A percentile compares a stretch with the other conserved stretches of the same genome.
These are phyloP conservation scores for Anguilla megastoma DNA, from an alignment of 2,797 vertebrate species.

Conservation along the genomic window DNA sequence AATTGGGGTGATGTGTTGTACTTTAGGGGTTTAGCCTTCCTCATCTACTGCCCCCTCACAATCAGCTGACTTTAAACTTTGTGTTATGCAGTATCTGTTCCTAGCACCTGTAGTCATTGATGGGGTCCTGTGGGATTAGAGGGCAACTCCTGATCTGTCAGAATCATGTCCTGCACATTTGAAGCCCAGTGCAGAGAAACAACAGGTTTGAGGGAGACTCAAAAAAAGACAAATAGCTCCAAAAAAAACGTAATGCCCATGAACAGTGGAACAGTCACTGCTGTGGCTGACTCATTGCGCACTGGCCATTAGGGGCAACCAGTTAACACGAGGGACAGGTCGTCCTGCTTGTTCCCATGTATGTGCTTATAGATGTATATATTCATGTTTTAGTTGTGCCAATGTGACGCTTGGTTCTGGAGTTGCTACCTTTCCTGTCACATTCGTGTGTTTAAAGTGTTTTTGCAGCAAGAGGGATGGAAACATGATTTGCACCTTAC, in stretches of 20 bases:
- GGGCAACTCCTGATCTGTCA: not conserved
- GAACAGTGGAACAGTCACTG: not conserved
- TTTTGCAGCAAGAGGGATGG: not conserved
- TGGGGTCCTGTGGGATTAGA: too few relatives aligned
- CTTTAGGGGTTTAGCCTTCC: not conserved
- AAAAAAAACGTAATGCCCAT: not conserved
- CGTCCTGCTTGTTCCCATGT: not conserved
- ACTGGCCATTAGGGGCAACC: not conserved
- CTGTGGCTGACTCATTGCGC: not conserved
- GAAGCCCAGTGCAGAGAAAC: not conserved
- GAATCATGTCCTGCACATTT: too few relatives aligned
- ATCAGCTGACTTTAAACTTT: not conserved
- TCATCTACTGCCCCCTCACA: not conserved
- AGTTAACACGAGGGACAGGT: not conserved
- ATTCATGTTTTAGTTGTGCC: too few relatives aligned
- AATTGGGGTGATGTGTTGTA: too few relatives aligned
- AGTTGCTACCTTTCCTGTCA: not conserved
- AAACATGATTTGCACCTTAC: constrained; percentile 6
- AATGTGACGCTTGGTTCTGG: not conserved
- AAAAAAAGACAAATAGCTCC: too few relatives aligned
- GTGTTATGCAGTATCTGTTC: not conserved
- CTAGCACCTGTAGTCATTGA: not conserved
- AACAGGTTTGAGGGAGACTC: not conserved
- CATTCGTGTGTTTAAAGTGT: too few relatives aligned
- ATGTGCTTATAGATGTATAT: not conserved